These are phyloP conservation scores for Drosophila varians DNA, from an alignment of 1,140 invertebrate species.

Conservation along the genomic window DNA sequence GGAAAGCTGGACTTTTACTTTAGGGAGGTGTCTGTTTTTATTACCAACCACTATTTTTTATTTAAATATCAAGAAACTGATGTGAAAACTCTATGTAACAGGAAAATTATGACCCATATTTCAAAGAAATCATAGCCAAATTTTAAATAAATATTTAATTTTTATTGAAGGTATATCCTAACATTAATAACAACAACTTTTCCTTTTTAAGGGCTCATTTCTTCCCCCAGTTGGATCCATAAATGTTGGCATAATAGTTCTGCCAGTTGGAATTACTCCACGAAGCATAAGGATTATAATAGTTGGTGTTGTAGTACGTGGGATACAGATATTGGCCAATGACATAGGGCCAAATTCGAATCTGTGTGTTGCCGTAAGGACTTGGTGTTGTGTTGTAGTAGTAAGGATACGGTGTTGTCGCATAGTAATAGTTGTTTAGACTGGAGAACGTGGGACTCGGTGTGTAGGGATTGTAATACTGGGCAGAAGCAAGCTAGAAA, in stretches of 20 bases:
- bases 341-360: conserved; percentile 75
- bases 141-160: conserved; percentile 7
- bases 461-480: conserved; percentile 63
- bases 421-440: conserved; percentile 58
- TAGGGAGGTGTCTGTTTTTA: neutral
- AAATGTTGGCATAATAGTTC: conserved; percentile 56
- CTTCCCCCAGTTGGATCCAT: conserved; percentile 55
- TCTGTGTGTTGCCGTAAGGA: conserved; percentile 48
- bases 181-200: conserved; percentile 3
- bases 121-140: too few relatives aligned
- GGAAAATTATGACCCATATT: neutral
- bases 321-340: conserved; percentile 76
- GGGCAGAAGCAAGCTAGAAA: conserved; percentile 34
- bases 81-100: too few relatives aligned
- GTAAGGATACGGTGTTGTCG: conserved; percentile 57
- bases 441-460: conserved; percentile 63
- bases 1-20: neutral
- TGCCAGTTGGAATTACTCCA: conserved; percentile 57
- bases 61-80: too few relatives aligned
- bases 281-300: conserved; percentile 63
- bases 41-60: neutral
- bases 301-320: conserved; percentile 59
- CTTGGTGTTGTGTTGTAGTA: conserved; percentile 52
- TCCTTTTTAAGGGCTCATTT: conserved; percentile 27
- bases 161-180: conserved; percentile 30